A percentile compares a stretch with the other conserved stretches of the same genome.
phyloP scores from a whole-genome alignment of 1,140 invertebrate species.

The Lethocerus indicus region DNA sequence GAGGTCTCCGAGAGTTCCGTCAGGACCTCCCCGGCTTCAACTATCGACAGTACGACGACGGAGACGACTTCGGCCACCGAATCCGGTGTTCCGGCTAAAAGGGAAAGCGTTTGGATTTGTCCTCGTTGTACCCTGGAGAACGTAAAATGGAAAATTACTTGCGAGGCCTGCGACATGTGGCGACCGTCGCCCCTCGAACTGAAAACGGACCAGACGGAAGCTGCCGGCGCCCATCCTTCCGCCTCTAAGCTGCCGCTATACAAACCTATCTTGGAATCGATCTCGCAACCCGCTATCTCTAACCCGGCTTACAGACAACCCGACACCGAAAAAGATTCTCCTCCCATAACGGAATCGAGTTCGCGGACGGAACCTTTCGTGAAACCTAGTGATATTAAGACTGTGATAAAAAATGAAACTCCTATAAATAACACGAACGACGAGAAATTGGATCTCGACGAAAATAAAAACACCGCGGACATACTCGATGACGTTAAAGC shows the following conservation, averaged over 20 bases:
- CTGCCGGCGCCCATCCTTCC: too few species aligned
- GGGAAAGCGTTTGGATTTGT: conserved; percentile 27
- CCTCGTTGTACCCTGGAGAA: conserved; percentile 34
- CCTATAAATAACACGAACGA: too few species aligned
- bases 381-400: too few species aligned
- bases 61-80: background rate
- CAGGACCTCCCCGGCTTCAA: conserved; percentile 19
- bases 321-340: background rate
- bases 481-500: too few species aligned
- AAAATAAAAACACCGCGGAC: too few species aligned
- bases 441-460: too few species aligned
- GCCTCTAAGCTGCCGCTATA: too few species aligned
- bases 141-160: conserved; percentile 33
- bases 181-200: conserved; percentile 14
- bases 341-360: too few species aligned
- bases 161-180: conserved; percentile 31
- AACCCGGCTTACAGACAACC: too few species aligned
- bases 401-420: too few species aligned
- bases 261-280: too few species aligned
- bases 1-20: conserved; percentile 23
- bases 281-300: background rate
- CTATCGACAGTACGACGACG: conserved; percentile 1
- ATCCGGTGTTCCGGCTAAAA: background rate
- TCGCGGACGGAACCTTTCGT: too few species aligned
- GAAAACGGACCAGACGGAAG: conserved; percentile 1